Base-by-base conservation (phyloP, 2,888 invertebrate genomes). In the Clusia tigrina region DNA sequence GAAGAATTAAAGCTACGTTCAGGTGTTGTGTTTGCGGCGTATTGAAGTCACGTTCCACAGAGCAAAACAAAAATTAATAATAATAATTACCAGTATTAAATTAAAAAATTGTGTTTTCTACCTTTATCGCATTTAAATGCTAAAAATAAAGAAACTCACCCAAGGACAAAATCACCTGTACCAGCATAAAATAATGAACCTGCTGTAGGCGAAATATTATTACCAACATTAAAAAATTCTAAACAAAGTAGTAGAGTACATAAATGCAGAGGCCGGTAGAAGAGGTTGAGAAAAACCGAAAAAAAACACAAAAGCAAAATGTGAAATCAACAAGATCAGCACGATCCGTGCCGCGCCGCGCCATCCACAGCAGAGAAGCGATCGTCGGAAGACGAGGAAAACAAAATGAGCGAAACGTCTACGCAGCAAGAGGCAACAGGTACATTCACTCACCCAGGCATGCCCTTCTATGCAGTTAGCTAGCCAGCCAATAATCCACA, bases 161-260 rank as follows among this genome's bases (percentile, higher is more conserved):
- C 75, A 75, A 75, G 76, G 75, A 74, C 74, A 74, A 73, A 78
- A 78, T 77, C 81, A 81, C 81, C 81, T 81, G 81, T 80, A 81
- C 81, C 81, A 79, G 81, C 80, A 81, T 81, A 81, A 79, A 74
- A 72, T 74, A 74, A 76, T 78, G 78, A 78, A 80, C 80, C 79
- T 78, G 80, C 79, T 71, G 68, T 68, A 66, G 71, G 72, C 72
- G 67, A 71, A 67, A 71, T 76, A 76, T 76, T 74, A 76, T 78
- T 71, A 73, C 73, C 72, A 71, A 75, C 75, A 78, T 77, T 74
- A 78, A 57, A 63, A 48, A 60, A n/a, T 54, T 62, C 69, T 68
- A 69, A 71, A 63, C 69, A 70, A 71, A 69, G 68, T 64, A 62
- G 62, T 38, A n/a, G n/a, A n/a, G n/a, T n/a, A n/a, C n/a, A n/a